These are phyloP conservation scores for Drosophila pseudotalamancana DNA, from an alignment of 2,888 invertebrate species.

Conservation along the genomic window DNA sequence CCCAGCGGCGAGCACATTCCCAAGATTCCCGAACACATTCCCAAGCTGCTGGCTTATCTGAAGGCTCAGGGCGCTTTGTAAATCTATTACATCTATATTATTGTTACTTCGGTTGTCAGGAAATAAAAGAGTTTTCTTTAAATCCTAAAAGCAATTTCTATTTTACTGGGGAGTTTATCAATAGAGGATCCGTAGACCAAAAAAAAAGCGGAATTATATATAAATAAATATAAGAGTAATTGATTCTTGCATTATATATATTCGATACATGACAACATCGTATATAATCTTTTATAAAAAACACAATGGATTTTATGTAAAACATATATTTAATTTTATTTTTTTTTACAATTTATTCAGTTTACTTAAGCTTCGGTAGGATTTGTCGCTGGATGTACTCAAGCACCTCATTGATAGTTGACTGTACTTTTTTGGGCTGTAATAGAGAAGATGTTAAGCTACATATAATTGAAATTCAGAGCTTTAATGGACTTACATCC, in stretches of 20 bases:
- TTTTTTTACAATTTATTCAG: neutral
- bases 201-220: too few species aligned
- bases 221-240: neutral
- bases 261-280: too few species aligned
- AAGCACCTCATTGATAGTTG: conserved; percentile 70
- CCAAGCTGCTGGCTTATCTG: conserved; percentile 87
- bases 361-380: conserved; percentile 64
- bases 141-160: neutral
- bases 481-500: conserved; percentile 62
- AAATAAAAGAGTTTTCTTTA: conserved; percentile 35
- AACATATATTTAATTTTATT: too few species aligned
- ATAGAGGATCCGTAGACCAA: too few species aligned
- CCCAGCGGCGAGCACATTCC: conserved; percentile 83
- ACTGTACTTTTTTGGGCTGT: conserved; percentile 62
- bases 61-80: conserved; percentile 82
- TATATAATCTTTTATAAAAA: too few species aligned
- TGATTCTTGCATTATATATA: too few species aligned
- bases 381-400: conserved; percentile 74
- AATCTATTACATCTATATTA: neutral
- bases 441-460: conserved; percentile 15
- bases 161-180: too few species aligned
- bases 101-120: conserved; percentile 11
- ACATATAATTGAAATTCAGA: too few species aligned
- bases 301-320: too few species aligned
- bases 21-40: conserved; percentile 87